phyloP scores from a whole-genome alignment of 2,888 invertebrate species.

The Rhamnusium bicolor region DNA sequence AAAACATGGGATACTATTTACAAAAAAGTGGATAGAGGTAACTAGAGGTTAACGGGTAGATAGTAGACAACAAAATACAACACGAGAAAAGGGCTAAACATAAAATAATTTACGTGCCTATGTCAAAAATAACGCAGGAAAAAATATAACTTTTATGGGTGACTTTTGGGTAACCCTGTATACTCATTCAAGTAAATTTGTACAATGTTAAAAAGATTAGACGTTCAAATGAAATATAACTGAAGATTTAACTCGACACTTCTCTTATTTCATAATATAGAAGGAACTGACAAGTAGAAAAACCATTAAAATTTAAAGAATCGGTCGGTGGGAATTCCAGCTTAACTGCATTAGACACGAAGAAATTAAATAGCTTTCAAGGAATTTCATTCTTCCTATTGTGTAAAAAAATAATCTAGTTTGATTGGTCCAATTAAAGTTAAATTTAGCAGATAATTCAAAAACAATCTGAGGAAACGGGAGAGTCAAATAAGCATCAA shows the following conservation, averaged over 20 bases:
- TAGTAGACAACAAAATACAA: no score
- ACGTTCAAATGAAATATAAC: not conserved
- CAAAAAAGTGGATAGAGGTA: no score
- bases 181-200: no score
- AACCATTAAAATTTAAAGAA: not conserved
- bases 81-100: no score
- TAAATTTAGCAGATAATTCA: not conserved
- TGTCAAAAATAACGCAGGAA: no score
- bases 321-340: not conserved
- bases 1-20: no score
- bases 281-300: not conserved
- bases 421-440: slow-evolving; percentile 7
- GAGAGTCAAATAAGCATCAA: not conserved
- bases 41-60: no score
- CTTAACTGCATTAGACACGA: slow-evolving; percentile 7
- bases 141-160: no score
- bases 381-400: not conserved
- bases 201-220: not conserved
- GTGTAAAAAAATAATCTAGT: slow-evolving; percentile 13
- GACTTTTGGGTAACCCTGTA: no score
- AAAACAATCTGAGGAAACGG: not conserved
- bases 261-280: not conserved
- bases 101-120: no score
- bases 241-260: not conserved
- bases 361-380: not conserved